Base-by-base conservation (phyloP, 2,888 invertebrate species). In the Horisme vitalbata region DNA sequence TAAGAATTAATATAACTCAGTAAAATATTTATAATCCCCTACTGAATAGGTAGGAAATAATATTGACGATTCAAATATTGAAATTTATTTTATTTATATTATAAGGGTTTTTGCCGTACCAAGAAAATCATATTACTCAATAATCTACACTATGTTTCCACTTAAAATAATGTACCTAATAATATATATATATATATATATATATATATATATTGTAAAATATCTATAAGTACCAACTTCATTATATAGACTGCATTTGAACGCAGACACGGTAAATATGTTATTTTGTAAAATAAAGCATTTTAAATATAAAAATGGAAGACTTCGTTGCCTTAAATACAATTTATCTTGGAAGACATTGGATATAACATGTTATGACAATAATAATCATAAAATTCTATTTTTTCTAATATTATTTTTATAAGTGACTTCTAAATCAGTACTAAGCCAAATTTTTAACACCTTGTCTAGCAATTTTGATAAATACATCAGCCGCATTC, bases 271-370 rank as follows among this genome's bases (percentile, higher is more conserved):
- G 55, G 11, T 38, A 38, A 21, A 35, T 33, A 53, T 56, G 54
- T 38, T 45, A 47, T 39, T 24, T 30, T 45, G 45, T 53, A 50
- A 46, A 48, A 45, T 47, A 47, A 50, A 45, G 26, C 28, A 50
- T 41, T 48, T 37, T 38, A 27, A 34, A 21, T 59, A 51, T 57
- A 53, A 58, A 55, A 63, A 55, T 83, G 87, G 85, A 87, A 87
- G 85, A 86, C 83, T 86, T 88, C 86, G 87, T 86, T 86, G 84
- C 4, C 32, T 14, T 32, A 68, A 71, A 61, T 59, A 61, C 54
- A 59, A 5, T 15, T 45, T 55, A 54, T 51, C 48, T 67, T 79
- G 84, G 82, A 83, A 86, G 83, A 85, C 83, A 60, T 72, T 68
- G 61, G 69, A 67, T 75, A 65, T 51, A 55, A 55, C 47, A 61